Percentiles rank a stretch among this genome's conserved stretches.
Conservation (phyloP, 2,888 invertebrate species). For the Lepidocyrtinus sp. region DNA sequence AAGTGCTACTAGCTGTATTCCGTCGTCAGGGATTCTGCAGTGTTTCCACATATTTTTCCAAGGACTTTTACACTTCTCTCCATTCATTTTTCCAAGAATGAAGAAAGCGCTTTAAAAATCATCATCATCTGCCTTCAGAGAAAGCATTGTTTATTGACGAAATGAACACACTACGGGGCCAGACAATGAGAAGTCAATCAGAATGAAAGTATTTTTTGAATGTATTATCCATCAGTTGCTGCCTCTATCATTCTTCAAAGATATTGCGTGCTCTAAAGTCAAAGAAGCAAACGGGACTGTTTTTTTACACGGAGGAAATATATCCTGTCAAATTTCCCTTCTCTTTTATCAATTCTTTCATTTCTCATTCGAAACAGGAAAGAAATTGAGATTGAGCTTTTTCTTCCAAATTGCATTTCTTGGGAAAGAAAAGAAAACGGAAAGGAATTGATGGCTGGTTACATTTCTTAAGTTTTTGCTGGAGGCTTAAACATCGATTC, state of each 20-base stretch:
- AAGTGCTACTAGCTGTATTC: slow-evolving; percentile 33
- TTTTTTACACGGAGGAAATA: slow-evolving; percentile 11
- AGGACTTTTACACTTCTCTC: slow-evolving; percentile 49
- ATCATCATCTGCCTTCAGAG: slow-evolving; percentile 16
- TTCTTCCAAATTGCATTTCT: slow-evolving; percentile 4
- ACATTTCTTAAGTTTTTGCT: slow-evolving; percentile 8
- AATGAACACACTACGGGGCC: slow-evolving; percentile 10
- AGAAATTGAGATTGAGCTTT: slow-evolving; percentile 10
- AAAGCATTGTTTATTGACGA: slow-evolving; percentile 39
- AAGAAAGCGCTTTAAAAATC: slow-evolving; percentile 23
- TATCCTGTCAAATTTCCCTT: slow-evolving; percentile 20
- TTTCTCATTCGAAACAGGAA: slow-evolving; percentile 21
- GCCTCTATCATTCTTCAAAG: background rate
- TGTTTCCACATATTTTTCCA: too few relatives aligned
- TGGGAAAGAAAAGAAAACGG: slow-evolving; percentile 10
- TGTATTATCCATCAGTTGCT: slow-evolving; percentile 18
- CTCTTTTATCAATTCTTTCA: slow-evolving; percentile 18
- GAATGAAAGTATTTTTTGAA: slow-evolving; percentile 20
- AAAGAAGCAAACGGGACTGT: too few relatives aligned
- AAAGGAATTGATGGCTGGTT: slow-evolving; percentile 10
- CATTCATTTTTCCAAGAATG: slow-evolving; percentile 26
- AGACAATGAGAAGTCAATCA: slow-evolving; percentile 49
- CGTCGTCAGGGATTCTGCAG: slow-evolving; percentile 43
- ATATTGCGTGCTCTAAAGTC: background rate
- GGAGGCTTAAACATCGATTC: slow-evolving; percentile 1